These are phyloP conservation scores for Epinephelus malabaricus DNA, from an alignment of 2,797 vertebrate genomes.

Conservation along the genomic window DNA sequence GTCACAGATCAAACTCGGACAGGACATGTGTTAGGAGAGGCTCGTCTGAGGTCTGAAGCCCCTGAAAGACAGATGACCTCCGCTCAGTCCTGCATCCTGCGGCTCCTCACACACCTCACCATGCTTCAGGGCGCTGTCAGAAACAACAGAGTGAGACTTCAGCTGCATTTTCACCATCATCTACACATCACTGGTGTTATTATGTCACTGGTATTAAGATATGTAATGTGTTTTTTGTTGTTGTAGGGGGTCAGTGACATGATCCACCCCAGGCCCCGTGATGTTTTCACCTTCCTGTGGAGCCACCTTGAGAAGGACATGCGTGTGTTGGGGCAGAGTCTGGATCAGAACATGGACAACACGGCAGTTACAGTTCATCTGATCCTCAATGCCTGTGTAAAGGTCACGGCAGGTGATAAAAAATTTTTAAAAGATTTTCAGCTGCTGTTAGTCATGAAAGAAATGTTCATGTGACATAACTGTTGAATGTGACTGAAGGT, in stretches of 20 bases:
- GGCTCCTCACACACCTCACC: constrained; percentile 80
- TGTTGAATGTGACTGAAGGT: constrained; percentile 39
- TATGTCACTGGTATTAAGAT: too few species aligned
- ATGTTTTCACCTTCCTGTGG: constrained; percentile 80
- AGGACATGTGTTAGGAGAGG: constrained; percentile 80
- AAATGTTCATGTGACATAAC: background rate
- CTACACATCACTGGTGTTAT: background rate
- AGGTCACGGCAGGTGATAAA: constrained; percentile 57
- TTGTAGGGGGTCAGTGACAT: constrained; percentile 72
- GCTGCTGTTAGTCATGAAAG: background rate
- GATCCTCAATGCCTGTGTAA: constrained; percentile 67
- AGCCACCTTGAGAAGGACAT: constrained; percentile 82
- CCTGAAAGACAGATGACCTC: constrained; percentile 75
- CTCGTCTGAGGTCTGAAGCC: constrained; percentile 72
- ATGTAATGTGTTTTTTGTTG: background rate
- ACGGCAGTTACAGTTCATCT: constrained; percentile 76
- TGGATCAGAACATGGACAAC: constrained; percentile 82
- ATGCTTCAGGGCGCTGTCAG: constrained; percentile 79
- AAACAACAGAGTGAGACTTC: constrained; percentile 63
- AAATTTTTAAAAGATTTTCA: background rate
- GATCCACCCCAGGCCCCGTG: constrained; percentile 58
- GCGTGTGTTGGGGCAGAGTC: constrained; percentile 63
- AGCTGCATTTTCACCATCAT: too few species aligned
- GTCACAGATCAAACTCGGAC: constrained; percentile 65
- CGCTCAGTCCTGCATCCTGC: constrained; percentile 75